phyloP scores from a whole-genome alignment of 1,140 invertebrate genomes.

The Rhysida immarginata region DNA sequence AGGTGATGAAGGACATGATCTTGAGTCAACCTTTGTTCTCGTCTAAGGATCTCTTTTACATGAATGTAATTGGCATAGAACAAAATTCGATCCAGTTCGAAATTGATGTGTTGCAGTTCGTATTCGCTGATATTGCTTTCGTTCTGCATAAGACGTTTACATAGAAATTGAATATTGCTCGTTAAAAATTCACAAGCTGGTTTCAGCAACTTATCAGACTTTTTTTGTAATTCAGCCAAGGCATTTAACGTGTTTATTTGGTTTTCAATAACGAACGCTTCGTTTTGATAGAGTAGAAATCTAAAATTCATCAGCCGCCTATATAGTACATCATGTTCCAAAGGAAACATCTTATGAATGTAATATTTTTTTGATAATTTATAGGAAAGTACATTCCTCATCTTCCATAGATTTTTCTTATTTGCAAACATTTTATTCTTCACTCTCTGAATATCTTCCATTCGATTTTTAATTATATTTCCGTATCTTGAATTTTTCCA shows the following conservation, averaged over 20 bases:
- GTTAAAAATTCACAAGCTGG: not conserved
- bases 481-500: slow-evolving; percentile 42
- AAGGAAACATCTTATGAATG: slow-evolving; percentile 8
- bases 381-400: not conserved
- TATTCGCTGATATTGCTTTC: not conserved
- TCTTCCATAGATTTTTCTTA: not conserved
- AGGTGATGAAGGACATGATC: too few relatives aligned
- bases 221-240: not conserved
- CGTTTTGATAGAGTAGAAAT: not conserved
- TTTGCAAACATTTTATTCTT: slow-evolving; percentile 29
- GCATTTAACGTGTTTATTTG: not conserved
- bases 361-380: not conserved
- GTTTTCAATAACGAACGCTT: not conserved
- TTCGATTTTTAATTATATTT: slow-evolving; percentile 37
- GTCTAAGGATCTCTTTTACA: not conserved
- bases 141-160: not conserved
- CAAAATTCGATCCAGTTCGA: not conserved
- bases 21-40: not conserved
- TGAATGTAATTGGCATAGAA: not conserved
- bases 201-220: not conserved
- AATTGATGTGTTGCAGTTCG: not conserved
- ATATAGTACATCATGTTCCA: not conserved
- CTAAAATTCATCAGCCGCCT: not conserved
- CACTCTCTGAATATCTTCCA: slow-evolving; percentile 38
- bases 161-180: not conserved